phyloP scores from a whole-genome alignment of 64 coral and sea anemone genomes.

The Anthopleura sola region DNA sequence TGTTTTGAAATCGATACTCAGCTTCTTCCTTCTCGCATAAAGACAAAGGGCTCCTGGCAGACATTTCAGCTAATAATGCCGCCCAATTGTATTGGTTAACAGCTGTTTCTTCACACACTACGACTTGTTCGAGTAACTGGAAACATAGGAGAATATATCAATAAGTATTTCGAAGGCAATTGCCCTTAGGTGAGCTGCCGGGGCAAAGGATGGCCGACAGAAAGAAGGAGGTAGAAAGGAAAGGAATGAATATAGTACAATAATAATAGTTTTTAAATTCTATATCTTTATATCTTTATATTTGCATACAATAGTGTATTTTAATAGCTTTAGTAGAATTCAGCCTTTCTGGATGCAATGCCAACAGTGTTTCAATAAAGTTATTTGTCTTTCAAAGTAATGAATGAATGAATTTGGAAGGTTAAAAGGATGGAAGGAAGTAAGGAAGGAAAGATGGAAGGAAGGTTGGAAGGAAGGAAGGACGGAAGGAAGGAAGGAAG shows the following conservation, averaged over 20 bases:
- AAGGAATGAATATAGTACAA: no score
- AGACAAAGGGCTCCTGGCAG: background rate
- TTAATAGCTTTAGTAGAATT: no score
- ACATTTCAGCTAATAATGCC: constrained; percentile 34
- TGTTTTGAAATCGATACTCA: constrained; percentile 15
- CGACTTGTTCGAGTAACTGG: constrained; percentile 19
- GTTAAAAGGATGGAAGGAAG: background rate
- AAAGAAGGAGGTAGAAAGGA: no score
- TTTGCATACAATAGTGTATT: no score
- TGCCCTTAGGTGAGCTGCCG: no score
- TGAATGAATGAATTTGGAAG: background rate
- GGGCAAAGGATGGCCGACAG: no score
- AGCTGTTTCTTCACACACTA: constrained; percentile 44
- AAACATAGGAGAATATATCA: background rate
- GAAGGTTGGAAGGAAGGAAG: background rate
- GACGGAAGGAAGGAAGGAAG: background rate
- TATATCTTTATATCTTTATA: no score
- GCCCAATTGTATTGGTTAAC: constrained; percentile 55
- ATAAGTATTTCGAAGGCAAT: background rate
- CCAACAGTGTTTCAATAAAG: no score
- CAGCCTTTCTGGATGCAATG: no score
- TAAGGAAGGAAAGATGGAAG: background rate
- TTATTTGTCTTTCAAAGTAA: background rate
- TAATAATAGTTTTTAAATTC: no score
- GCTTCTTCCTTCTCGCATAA: background rate